phyloP scores from a whole-genome alignment of 2,113 vertebrate genomes.

The Cinclus mexicanus region DNA sequence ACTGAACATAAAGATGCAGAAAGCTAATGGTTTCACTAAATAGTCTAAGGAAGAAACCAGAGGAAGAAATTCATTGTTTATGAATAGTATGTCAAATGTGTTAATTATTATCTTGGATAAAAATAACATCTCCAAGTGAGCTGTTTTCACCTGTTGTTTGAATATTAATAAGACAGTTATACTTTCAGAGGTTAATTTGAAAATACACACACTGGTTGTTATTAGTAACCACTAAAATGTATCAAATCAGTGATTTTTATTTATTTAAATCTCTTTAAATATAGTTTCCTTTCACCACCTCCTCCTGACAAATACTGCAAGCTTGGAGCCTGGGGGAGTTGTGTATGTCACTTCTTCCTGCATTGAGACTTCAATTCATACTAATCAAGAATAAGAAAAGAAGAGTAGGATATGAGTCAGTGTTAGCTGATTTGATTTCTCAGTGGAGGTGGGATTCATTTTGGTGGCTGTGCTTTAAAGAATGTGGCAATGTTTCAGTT shows the following conservation, averaged over 20 bases:
- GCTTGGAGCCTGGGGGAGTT: slow-evolving; percentile 6
- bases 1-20: neutral
- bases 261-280: neutral
- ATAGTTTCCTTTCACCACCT: neutral
- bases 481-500: neutral
- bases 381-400: slow-evolving; percentile 56
- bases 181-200: neutral
- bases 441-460: slow-evolving; percentile 56
- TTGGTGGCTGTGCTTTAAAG: neutral
- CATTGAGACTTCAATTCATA: slow-evolving; percentile 58
- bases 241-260: neutral
- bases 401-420: slow-evolving; percentile 61
- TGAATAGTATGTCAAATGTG: neutral
- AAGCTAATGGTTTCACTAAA: neutral
- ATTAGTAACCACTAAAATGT: neutral
- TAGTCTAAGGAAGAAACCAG: neutral
- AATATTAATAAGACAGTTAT: neutral
- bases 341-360: slow-evolving; percentile 37
- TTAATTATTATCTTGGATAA: neutral
- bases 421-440: slow-evolving; percentile 41
- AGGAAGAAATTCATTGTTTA: neutral
- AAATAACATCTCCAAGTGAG: neutral
- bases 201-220: neutral
- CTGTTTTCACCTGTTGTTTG: neutral
- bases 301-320: neutral